A percentile compares a stretch with the other conserved stretches of the same genome.
These are phyloP conservation scores for Rotaria macrura DNA, from an alignment of 2,888 invertebrate species.

Conservation along the genomic window DNA sequence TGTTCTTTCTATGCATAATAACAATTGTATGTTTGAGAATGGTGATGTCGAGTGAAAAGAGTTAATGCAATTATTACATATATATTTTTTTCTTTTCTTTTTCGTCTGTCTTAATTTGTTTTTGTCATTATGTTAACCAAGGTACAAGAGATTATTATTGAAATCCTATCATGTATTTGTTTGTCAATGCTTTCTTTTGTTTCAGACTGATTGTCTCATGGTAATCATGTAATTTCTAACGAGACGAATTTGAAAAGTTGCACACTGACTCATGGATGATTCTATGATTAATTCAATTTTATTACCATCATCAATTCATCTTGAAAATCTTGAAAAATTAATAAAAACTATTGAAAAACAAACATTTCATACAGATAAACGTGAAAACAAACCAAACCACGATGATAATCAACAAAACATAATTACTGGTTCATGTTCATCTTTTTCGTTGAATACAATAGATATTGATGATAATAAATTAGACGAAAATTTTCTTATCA, in stretches of 20 bases:
- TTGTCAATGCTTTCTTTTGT: not conserved
- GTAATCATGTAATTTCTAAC: not conserved
- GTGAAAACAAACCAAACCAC: not conserved
- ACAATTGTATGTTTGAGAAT: not conserved
- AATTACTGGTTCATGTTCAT: not conserved
- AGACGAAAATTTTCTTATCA: not conserved
- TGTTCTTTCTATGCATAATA: not conserved
- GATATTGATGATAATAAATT: not conserved
- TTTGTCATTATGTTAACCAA: not conserved
- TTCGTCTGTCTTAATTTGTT: not conserved
- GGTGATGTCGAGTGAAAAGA: not conserved
- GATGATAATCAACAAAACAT: not conserved
- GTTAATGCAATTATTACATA: not conserved
- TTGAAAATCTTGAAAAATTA: not conserved
- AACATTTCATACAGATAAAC: not conserved
- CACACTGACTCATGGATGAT: not conserved
- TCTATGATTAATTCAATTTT: not conserved
- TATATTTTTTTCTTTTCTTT: not conserved
- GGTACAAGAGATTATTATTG: not conserved
- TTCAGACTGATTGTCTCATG: not conserved
- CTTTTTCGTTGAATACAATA: not conserved
- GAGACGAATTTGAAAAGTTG: not conserved
- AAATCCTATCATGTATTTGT: not conserved
- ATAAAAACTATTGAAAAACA: constrained; percentile 4
- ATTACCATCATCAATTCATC: not conserved